Conservation (phyloP, 35 echinoderm and acorn worm genomes). For the Ptychodera flava region DNA sequence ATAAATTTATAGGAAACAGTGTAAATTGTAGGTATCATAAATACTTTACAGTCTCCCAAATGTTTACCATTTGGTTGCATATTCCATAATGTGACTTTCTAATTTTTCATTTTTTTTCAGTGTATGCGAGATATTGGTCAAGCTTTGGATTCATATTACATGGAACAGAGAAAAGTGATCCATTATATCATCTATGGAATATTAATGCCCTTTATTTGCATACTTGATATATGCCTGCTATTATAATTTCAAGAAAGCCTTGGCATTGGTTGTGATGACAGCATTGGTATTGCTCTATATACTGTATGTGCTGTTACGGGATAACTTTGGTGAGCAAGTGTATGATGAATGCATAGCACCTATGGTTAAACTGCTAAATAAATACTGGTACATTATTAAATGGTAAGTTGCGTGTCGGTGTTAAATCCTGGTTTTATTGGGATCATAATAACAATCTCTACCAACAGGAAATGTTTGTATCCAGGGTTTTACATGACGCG, state of each 20-base stretch:
- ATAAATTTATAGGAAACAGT: too few species aligned
- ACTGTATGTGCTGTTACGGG: slow-evolving; percentile 27
- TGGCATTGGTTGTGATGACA: slow-evolving; percentile 46
- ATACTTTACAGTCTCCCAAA: too few species aligned
- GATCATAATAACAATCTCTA: too few species aligned
- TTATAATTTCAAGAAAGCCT: slow-evolving; percentile 45
- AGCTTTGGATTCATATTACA: neutral
- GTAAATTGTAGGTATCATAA: too few species aligned
- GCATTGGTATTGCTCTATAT: slow-evolving; percentile 7
- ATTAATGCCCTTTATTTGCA: neutral
- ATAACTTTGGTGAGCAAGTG: slow-evolving; percentile 35
- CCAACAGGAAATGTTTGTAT: too few species aligned
- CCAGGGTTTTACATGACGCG: too few species aligned
- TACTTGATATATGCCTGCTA: slow-evolving; percentile 26
- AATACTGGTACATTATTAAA: slow-evolving; percentile 50
- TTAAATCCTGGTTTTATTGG: too few species aligned
- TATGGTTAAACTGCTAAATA: neutral
- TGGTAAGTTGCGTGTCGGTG: slow-evolving; percentile 21
- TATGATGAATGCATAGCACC: slow-evolving; percentile 17
- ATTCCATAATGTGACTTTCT: too few species aligned
- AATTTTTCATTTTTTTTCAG: too few species aligned
- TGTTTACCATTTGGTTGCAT: too few species aligned
- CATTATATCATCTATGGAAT: neutral
- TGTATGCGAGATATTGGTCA: neutral
- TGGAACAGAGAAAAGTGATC: neutral